Conservation (phyloP, 2,113 vertebrate species). For the Vidua macroura region DNA sequence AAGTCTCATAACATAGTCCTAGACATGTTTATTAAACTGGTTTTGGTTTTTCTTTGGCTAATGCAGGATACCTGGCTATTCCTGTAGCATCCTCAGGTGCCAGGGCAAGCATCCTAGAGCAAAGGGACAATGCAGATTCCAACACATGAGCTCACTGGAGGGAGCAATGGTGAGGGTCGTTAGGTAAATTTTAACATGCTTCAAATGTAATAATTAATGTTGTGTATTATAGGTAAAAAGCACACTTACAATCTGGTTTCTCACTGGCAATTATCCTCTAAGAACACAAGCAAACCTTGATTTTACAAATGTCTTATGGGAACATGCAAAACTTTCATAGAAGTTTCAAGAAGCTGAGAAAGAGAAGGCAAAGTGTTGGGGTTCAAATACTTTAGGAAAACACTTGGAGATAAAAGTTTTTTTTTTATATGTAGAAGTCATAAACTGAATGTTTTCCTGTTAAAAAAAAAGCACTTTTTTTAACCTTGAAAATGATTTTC, state of each 20-base stretch:
- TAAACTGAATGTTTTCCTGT: background rate
- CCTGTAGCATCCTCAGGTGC: background rate
- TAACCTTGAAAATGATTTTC: background rate
- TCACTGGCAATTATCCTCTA: conserved; percentile 36
- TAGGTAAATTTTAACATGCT: conserved; percentile 40
- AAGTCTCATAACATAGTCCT: background rate
- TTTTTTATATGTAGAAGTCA: background rate
- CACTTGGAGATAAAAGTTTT: background rate
- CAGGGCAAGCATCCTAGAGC: conserved; percentile 17
- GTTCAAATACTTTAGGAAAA: background rate
- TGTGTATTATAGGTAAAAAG: conserved; percentile 28
- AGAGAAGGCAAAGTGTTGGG: background rate
- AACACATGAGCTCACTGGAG: background rate
- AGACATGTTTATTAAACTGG: background rate
- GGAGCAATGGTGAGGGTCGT: background rate
- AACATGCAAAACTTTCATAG: conserved; percentile 49
- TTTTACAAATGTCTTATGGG: conserved; percentile 29
- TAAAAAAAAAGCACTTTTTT: conserved; percentile 7
- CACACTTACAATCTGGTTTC: conserved; percentile 22
- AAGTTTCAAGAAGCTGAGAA: background rate
- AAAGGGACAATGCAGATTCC: background rate
- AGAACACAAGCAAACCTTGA: conserved; percentile 45
- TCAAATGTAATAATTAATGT: conserved; percentile 31
- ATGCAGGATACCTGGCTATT: conserved; percentile 1
- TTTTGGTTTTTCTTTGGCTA: conserved; percentile 30